Evolutionary conservation across 2,888 invertebrate genomes (phyloP), one percentile per base, ranked within the genome.

Genomic region (Anoncus sp.): DNA sequence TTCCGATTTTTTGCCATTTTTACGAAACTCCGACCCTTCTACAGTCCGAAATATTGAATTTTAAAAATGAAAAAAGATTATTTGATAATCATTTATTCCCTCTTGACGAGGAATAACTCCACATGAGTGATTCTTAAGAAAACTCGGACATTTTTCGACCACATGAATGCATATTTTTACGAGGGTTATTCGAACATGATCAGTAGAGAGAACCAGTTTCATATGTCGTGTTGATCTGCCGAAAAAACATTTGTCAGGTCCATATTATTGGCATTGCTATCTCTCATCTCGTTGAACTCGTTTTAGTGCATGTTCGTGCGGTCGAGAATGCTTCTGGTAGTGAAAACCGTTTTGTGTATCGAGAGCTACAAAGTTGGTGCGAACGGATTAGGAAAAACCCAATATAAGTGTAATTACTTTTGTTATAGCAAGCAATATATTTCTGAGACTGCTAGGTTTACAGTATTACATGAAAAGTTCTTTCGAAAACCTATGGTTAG

Each of bases 101-200:
- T n/a, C n/a, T n/a, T n/a, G n/a, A n/a, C n/a, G n/a, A n/a, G n/a
- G n/a, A n/a, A n/a, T n/a, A n/a, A n/a, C n/a, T n/a, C n/a, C n/a
- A n/a, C n/a, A n/a, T n/a, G n/a, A n/a, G n/a, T n/a, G n/a, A n/a
- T n/a, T n/a, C n/a, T n/a, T n/a, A n/a, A n/a, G n/a, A n/a, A n/a
- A n/a, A n/a, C n/a, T n/a, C n/a, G n/a, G n/a, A n/a, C n/a, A n/a
- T n/a, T n/a, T n/a, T n/a, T n/a, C n/a, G n/a, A n/a, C n/a, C n/a
- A n/a, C n/a, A n/a, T n/a, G n/a, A n/a, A n/a, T n/a, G n/a, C n/a
- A n/a, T n/a, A n/a, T n/a, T n/a, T n/a, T n/a, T n/a, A 57, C 47
- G 47, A 47, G 72, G 63, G 62, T 63, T 62, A 62, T 57, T 72
- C 27, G 55, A 31, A 27, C 43, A 31, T 31, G 45, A 45, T 22